Conservation (phyloP, 2,797 vertebrate genomes). For the Oryzias sinensis region DNA sequence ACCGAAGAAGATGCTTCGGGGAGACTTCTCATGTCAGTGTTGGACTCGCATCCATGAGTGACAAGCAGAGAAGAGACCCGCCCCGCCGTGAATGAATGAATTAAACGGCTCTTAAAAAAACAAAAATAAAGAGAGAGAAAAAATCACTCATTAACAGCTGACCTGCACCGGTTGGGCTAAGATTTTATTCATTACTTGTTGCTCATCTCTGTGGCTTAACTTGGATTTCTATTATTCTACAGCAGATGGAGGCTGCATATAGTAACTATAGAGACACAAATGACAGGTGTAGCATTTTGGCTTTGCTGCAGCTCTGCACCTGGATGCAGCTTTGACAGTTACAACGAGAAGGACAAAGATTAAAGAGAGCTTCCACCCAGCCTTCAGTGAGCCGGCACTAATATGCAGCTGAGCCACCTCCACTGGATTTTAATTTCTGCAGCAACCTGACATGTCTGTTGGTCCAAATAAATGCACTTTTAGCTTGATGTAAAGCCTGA, state of each 20-base stretch:
- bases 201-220: not conserved
- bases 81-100: too few species aligned
- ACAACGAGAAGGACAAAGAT: slow-evolving; percentile 29
- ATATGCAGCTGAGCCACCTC: slow-evolving; percentile 8
- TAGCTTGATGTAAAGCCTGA: not conserved
- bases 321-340: slow-evolving; percentile 6
- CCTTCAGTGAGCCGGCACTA: slow-evolving; percentile 25
- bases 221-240: too few species aligned
- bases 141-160: too few species aligned
- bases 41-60: too few species aligned
- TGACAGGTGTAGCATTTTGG: slow-evolving; percentile 18
- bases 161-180: too few species aligned
- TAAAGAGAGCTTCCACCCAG: slow-evolving; percentile 26
- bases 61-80: too few species aligned
- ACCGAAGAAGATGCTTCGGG: too few species aligned
- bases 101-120: too few species aligned
- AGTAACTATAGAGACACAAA: not conserved
- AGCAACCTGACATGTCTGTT: not conserved
- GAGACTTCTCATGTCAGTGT: too few species aligned
- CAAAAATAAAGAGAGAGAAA: too few species aligned
- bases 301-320: slow-evolving; percentile 27
- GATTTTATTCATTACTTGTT: not conserved
- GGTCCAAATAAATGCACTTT: not conserved
- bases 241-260: not conserved
- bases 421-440: not conserved